Evolutionary conservation across 2,888 invertebrate species (phyloP), one percentile per base, ranked within the genome.

Genomic region (Anoncus sp.): DNA sequence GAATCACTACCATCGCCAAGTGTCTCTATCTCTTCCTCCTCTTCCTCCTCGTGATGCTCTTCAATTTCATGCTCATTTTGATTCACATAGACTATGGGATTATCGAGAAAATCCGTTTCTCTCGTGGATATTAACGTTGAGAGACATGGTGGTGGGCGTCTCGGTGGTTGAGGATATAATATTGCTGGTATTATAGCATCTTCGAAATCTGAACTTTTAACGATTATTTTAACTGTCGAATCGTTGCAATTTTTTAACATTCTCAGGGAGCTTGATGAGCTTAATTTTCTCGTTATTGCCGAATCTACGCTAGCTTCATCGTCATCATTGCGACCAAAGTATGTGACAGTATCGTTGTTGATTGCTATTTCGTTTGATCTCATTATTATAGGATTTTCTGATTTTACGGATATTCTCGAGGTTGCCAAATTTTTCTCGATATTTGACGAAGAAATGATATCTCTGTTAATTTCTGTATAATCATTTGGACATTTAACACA

Each of bases 131-230:
- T 80, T 16, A 90, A 85, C 5, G 85, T 83, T 1, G 88, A 86
- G 4, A 90, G 40, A 53, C 89, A 91, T 0, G 89, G 85, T 18
- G 93, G 93, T 3, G 93, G 92, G 89, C 95, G 95, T 81, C 96
- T 93, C 0, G 97, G 97, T 57, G 97, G 97, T 88, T 96, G 96
- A 0, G 97, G 97, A 66, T 96, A 93, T 71, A 97, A 93, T 89
- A 95, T 96, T 0, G 94, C 94, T 0, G 97, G 97, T 1, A 97
- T 93, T 57, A 96, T 96, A 83, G 96, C 95, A 49, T 93, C 92
- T 86, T 96, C 95, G 20, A 92, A 90, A 35, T 93, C 93, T 22
- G 92, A 92, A 12, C 92, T 90, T 35, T 91, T 91, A 3, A 93
- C 92, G n/a, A 93, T 91, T 5, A 92, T 91, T 77, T 92, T 93